These are phyloP conservation scores for Camelus bactrianus DNA, from an alignment of 2,113 vertebrate species.

Conservation along the genomic window DNA sequence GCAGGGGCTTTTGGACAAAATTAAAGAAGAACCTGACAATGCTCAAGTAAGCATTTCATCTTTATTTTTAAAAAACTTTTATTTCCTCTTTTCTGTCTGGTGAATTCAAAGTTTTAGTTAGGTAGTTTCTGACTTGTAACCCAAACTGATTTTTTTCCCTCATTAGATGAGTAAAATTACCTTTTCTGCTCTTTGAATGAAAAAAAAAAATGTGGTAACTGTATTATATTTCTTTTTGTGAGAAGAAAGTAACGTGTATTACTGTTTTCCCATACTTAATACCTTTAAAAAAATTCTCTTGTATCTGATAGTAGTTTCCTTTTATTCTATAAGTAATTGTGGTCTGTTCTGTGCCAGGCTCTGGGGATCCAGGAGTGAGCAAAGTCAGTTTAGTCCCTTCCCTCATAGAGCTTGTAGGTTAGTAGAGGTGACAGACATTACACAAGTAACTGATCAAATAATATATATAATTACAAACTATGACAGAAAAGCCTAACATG, in stretches of 20 bases:
- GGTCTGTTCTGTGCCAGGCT: background rate
- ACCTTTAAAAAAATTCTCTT: background rate
- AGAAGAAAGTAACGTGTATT: conserved; percentile 12
- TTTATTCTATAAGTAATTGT: conserved; percentile 7
- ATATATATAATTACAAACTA: background rate
- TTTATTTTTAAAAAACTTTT: background rate
- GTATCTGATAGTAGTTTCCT: background rate
- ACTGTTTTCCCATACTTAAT: background rate
- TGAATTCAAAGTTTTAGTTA: conserved; percentile 35
- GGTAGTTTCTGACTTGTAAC: conserved; percentile 29
- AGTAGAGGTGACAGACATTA: background rate
- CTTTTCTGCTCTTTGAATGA: conserved; percentile 45
- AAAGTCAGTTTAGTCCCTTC: background rate
- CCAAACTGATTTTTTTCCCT: background rate
- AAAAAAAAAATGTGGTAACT: background rate
- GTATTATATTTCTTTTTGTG: background rate
- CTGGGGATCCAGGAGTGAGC: background rate
- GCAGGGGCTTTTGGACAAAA: conserved; percentile 87
- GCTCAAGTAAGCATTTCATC: conserved; percentile 87
- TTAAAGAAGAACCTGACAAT: conserved; percentile 95
- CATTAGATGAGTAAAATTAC: background rate
- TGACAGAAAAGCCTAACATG: background rate
- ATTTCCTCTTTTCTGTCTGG: background rate
- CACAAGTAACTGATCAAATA: background rate
- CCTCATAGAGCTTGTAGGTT: background rate